phyloP scores from a whole-genome alignment of 2,113 vertebrate genomes.

The Neogale vison region DNA sequence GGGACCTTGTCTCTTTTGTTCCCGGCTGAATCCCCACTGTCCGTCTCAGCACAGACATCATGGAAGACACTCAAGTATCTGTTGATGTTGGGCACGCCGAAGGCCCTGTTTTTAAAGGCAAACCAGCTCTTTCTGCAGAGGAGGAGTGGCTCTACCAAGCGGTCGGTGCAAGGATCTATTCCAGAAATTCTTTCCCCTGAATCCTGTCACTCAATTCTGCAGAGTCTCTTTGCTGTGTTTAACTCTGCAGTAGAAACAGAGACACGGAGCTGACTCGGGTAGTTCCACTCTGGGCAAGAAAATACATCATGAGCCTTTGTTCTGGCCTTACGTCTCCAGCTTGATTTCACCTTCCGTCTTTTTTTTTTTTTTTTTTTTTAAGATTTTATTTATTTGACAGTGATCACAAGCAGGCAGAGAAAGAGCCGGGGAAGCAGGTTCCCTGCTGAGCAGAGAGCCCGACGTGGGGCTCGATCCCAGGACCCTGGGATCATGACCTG shows the following conservation, averaged over 20 bases:
- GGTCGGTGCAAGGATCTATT: background rate
- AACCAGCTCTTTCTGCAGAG: slow-evolving; percentile 23
- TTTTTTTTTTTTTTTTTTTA: too few relatives aligned
- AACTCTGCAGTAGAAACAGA: background rate
- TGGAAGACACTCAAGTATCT: background rate
- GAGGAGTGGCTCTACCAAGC: background rate
- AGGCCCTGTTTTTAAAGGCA: background rate
- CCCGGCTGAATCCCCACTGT: background rate
- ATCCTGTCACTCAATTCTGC: background rate
- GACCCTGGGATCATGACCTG: too few relatives aligned
- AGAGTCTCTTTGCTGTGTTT: background rate
- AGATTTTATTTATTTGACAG: too few relatives aligned
- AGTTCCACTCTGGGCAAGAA: background rate
- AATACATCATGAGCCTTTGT: background rate
- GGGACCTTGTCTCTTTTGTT: slow-evolving; percentile 25
- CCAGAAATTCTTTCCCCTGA: slow-evolving; percentile 22
- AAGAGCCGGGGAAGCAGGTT: too few relatives aligned
- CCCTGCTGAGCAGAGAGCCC: too few relatives aligned
- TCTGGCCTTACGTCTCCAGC: background rate
- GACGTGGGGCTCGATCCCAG: too few relatives aligned
- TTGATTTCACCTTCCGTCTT: too few relatives aligned
- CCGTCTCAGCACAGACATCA: background rate
- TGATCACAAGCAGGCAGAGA: too few relatives aligned
- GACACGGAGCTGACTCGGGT: background rate
- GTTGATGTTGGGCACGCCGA: background rate